Evolutionary conservation across 2,888 invertebrate genomes (phyloP), one percentile per base, ranked within the genome.

Genomic region (Anorthoa munda): DNA sequence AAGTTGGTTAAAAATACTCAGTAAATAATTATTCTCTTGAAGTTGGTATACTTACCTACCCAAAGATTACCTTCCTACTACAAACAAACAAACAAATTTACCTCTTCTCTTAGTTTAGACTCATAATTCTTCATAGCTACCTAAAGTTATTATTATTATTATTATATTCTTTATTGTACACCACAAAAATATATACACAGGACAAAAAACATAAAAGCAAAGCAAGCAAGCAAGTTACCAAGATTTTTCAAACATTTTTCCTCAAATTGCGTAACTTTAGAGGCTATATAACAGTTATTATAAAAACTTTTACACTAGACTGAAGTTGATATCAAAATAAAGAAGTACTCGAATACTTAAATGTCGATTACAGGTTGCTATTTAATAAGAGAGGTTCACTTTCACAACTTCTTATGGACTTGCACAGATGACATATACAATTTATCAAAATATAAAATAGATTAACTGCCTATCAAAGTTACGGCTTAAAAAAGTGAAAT

Each of bases 281-380:
- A 50, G 13, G 26, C 21, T 46, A 2, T 59, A 59, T 23, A 65
- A 48, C 65, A 53, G 46, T 78, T 69, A 53, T 58, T 63, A 53
- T 46, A 69, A 66, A 77, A 77, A 56, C 56, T 7, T 78, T 70
- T 31, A 78, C 83, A 21, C 53, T 23, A 18, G 23, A 58, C 56
- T 70, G 66, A 26, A 55, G 2, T 21, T 59, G 71, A 66, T 66
- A 26, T 17, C 46, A 67, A 72, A 78, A 75, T 74, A 64, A 63
- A 74, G 53, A 63, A 73, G 15, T 21, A 50, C 17, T 17, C 21
- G 2, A 46, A 51, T 31, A 66, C 51, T 53, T 72, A 60, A 72
- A 73, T 68, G 21, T 78, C 72, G 21, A 63, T 79, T 73, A 67
- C 45, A 12, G 17, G 2, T 26, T 50, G 26, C 17, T 50, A 64